Evolutionary conservation across 2,888 invertebrate genomes (phyloP).

Genomic region (Scelioninae gen. 1): DNA sequence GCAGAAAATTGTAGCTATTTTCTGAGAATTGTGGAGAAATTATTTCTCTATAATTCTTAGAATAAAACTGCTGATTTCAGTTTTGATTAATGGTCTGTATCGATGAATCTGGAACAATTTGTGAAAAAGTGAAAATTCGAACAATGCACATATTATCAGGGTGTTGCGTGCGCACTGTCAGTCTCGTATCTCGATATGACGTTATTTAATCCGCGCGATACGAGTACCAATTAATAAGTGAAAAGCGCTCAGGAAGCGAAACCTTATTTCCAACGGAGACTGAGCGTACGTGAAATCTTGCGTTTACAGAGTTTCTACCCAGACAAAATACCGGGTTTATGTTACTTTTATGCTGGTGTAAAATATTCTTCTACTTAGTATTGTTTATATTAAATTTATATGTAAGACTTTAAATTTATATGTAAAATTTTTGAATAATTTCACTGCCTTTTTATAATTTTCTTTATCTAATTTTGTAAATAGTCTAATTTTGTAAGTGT

Average conservation of each 20-base stretch:
- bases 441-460: no score
- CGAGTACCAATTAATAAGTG: slow-evolving; percentile 71
- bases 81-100: slow-evolving; percentile 20
- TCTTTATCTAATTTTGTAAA: no score
- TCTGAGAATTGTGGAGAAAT: no score
- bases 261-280: slow-evolving; percentile 65
- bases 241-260: slow-evolving; percentile 71
- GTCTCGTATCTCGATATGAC: slow-evolving; percentile 55
- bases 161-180: slow-evolving; percentile 54
- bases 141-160: slow-evolving; percentile 32
- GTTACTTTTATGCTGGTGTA: background rate
- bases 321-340: background rate
- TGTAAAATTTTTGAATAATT: no score
- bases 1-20: no score
- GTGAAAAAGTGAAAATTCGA: slow-evolving; percentile 52
- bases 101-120: slow-evolving; percentile 31
- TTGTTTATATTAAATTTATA: no score
- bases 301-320: slow-evolving; percentile 31
- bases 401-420: no score
- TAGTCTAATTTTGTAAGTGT: no score
- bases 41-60: no score
- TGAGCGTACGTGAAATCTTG: slow-evolving; percentile 55
- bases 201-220: slow-evolving; percentile 70
- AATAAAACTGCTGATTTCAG: background rate
- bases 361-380: background rate